Conservation (phyloP, 2,113 vertebrate genomes). For the Daubentonia madagascariensis region DNA sequence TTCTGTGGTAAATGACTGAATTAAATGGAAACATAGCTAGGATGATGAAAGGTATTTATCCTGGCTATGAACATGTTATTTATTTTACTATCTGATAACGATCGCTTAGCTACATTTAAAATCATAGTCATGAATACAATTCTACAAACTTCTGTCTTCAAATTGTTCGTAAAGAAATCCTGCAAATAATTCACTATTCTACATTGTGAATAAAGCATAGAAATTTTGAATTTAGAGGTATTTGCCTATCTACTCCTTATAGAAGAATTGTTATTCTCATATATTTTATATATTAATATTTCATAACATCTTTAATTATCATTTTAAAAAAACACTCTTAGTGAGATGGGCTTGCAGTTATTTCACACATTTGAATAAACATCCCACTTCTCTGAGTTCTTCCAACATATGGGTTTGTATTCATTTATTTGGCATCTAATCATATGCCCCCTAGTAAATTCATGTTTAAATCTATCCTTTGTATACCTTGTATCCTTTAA, state of each 20-base stretch:
- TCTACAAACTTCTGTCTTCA: background rate
- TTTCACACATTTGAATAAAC: background rate
- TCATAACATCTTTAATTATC: background rate
- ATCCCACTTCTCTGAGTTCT: background rate
- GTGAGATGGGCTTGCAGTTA: background rate
- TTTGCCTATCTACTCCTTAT: background rate
- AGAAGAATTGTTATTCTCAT: slow-evolving; percentile 17
- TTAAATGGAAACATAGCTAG: slow-evolving; percentile 34
- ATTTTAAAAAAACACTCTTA: background rate
- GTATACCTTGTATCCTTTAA: background rate
- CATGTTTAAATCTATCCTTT: background rate
- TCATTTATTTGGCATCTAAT: background rate
- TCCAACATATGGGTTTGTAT: background rate
- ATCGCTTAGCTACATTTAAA: background rate
- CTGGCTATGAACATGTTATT: background rate
- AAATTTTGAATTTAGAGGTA: background rate
- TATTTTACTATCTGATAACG: background rate
- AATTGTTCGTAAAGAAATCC: background rate
- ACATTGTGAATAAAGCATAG: background rate
- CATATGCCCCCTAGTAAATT: background rate
- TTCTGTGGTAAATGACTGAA: slow-evolving; percentile 62
- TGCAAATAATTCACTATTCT: background rate
- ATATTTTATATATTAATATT: background rate
- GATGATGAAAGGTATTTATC: slow-evolving; percentile 15
- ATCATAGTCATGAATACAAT: background rate